Base-by-base conservation (phyloP, 53 echinoderm and acorn worm genomes). In the Astropecten irregularis region DNA sequence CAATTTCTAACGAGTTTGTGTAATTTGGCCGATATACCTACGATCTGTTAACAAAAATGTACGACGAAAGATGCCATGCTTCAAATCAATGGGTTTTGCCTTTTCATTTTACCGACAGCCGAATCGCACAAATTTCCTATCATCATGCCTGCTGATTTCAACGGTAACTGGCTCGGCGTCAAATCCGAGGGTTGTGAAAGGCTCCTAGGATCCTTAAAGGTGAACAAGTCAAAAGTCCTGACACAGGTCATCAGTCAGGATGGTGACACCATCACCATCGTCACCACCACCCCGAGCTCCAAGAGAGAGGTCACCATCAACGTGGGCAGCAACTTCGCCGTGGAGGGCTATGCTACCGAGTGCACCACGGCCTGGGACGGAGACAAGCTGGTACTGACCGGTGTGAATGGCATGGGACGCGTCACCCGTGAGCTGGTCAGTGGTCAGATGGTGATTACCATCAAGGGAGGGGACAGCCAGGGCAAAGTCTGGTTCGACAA, bases 121-220 rank as follows among this genome's bases (percentile, higher is more conserved):
- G n/a, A 50, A 35, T 53, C 68, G 71, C 21, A 57, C n/a, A n/a
- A n/a, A n/a, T n/a, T n/a, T n/a, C n/a, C n/a, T n/a, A n/a, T 53
- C 68, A 84, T 11, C 71, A 85, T 85, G 86, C 76, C 85, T 85
- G 52, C 32, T 52, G 65, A 91, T 51, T 83, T 95, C 62, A 92
- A 53, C 35, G 95, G 95, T 26, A 81, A 56, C 7, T 95, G 95
- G 95, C 76, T 31, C 20, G 83, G 37, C 47, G 87, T 54, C 21
- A 73, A 48, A 38, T 54, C 29, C 46, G 91, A 91, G 64, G 84
- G 84, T 34, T 32, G 83, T 14, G 66, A 36, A 9, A 76, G 68
- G 47, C 83, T 91, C 53, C 52, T 83, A 9, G 37, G 49, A 9
- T 83, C 87, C 10, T 35, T 87, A 57, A 71, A 72, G 18, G 83